Base-by-base conservation (phyloP, 2,888 invertebrate genomes). In the Yponomeuta malinellus region DNA sequence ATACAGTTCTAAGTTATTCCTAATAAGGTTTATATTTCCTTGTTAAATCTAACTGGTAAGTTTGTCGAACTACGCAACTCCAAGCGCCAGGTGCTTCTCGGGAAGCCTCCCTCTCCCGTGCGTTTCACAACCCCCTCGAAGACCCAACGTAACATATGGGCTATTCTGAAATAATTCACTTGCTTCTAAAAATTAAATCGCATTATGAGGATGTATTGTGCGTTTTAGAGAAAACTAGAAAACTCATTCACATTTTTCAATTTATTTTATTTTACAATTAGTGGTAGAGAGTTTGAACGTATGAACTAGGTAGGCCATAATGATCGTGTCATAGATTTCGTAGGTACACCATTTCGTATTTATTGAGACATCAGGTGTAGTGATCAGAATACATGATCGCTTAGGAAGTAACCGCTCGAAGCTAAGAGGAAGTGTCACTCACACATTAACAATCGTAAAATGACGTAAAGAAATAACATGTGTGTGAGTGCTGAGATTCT, bases 1-100 rank as follows among this genome's bases (percentile, higher is more conserved):
- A 23, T 10, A 10, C 68, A 37, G 10, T 43, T n/a, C 1, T 48
- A 68, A 12, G 10, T 48, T 2, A 43, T 15, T 43, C 12, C 31
- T 2, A 52, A 59, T 10, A 68, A 68, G 68, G 52, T 15, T 43
- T 48, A 68, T 68, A 31, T 65, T 68, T 48, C 43, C 43, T 15
- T 43, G 67, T 67, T 37, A 67, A 66, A 37, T 10, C 23, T 48
- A 29, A 48, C 29, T n/a, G 33, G 31, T 59, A 37, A 31, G 23
- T 81, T 84, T 70, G 37, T 85, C 83, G 86, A 83, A 79, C 77
- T 80, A 83, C 82, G 87, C 86, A 87, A 83, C 87, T 85, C 86
- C 78, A 81, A 82, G 85, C 89, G 90, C 91, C 91, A 91, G 91
- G 91, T 91, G 91, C 89, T 90, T 85, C 82, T 87, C 91, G 90